Evolutionary conservation across 2,888 invertebrate genomes (phyloP).

Genomic region (Agrotis ipsilon): DNA sequence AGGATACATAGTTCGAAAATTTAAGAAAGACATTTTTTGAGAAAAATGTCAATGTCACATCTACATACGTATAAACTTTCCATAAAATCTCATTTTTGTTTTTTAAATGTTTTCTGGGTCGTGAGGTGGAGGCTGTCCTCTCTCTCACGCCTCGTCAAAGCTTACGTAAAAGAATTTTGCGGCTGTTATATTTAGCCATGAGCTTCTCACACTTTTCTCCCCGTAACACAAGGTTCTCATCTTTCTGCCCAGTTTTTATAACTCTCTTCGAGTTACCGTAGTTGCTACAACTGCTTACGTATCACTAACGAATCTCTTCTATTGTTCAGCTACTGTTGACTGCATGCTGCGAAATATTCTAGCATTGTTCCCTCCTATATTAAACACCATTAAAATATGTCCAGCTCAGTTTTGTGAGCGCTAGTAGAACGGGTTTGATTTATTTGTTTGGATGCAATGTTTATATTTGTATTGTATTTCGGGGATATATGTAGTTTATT

Average conservation of each 20-base stretch:
- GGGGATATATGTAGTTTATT: neutral
- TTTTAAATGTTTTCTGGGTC: too few relatives aligned
- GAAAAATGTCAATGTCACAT: too few relatives aligned
- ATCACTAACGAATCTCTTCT: slow-evolving; percentile 73
- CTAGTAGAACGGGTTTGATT: slow-evolving; percentile 2
- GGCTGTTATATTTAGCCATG: too few relatives aligned
- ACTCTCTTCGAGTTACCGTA: slow-evolving; percentile 40
- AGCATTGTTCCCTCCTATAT: slow-evolving; percentile 55
- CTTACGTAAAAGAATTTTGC: too few relatives aligned
- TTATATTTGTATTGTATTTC: neutral
- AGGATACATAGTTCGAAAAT: too few relatives aligned
- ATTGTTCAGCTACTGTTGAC: slow-evolving; percentile 70
- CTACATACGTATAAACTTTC: too few relatives aligned
- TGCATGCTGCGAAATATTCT: slow-evolving; percentile 53
- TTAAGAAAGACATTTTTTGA: too few relatives aligned
- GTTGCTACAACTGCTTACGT: slow-evolving; percentile 65
- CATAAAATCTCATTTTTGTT: too few relatives aligned
- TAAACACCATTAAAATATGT: slow-evolving; percentile 64
- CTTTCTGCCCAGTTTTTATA: neutral
- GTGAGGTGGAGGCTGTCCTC: too few relatives aligned
- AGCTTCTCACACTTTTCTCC: too few relatives aligned
- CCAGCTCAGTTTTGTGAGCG: slow-evolving; percentile 28
- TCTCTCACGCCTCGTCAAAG: too few relatives aligned
- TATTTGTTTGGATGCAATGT: slow-evolving; percentile 8
- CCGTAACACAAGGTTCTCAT: too few relatives aligned